Base-by-base conservation (phyloP, 2,888 invertebrate species). In the Stegophylla sp. region DNA sequence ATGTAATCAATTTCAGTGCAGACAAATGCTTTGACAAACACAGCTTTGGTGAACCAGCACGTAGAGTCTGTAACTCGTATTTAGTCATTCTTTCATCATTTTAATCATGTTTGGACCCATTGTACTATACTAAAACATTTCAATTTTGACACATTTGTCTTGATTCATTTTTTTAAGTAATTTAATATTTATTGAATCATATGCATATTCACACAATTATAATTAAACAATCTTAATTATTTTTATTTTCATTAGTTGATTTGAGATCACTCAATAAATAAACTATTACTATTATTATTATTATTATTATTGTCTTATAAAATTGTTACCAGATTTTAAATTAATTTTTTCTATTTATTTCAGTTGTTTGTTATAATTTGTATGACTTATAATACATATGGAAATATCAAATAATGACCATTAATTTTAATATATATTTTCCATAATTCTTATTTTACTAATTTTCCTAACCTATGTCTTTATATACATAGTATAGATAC, bases 201-300 rank as follows among this genome's bases (percentile, higher is more conserved):
- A 59, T 71, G 20, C 48, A 79, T 34, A 71, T 20, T 61, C 48
- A 69, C 26, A 26, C 79, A 59, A 53, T 71, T 71, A 23, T 51
- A 48, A 51, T 56, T 79, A 77, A 79, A 48, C 48, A 48, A 79
- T 63, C 48, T 71, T 79, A 79, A 71, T 79, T 71, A 61, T 79
- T 61, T 69, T 71, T 71, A 48, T 71, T 71, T 20, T 34, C 79
- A 71, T 69, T 79, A 79, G 48, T n/a, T 66, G 56, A 51, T 41
- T 72, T 63, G 75, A n/a, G n/a, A 20, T 20, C n/a, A 34, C n/a
- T 74, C 61, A 48, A 61, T 28, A 73, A 73, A 45, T 73, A 28
- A 41, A 71, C n/a, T 53, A 71, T 15, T 56, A n/a, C n/a, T n/a
- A n/a, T n/a, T n/a, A n/a, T n/a, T n/a, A n/a, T n/a, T n/a, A n/a